phyloP scores from a whole-genome alignment of 2,113 vertebrate genomes.

The Erpornis zantholeuca region DNA sequence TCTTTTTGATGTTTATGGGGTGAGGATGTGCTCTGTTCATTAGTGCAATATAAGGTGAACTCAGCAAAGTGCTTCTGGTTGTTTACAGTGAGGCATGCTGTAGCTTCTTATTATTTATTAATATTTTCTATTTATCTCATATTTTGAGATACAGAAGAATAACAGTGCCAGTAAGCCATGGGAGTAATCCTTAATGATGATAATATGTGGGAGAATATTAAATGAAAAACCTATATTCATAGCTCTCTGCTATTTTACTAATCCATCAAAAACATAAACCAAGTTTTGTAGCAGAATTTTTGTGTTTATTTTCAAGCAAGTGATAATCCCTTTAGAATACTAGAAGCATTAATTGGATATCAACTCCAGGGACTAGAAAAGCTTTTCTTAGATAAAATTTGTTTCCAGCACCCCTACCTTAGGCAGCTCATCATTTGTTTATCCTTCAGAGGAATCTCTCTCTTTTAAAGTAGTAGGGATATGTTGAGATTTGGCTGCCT shows the following conservation, averaged over 20 bases:
- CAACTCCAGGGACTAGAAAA: neutral
- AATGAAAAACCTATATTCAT: neutral
- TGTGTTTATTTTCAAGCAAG: neutral
- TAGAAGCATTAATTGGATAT: neutral
- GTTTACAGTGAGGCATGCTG: neutral
- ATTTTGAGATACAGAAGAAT: neutral
- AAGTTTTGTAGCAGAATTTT: neutral
- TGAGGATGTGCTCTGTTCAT: neutral
- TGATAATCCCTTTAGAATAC: neutral
- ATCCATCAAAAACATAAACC: neutral
- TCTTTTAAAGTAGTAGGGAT: neutral
- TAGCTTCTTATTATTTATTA: neutral
- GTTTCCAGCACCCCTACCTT: neutral
- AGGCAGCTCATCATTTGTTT: neutral
- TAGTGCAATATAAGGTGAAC: neutral
- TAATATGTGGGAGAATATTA: neutral
- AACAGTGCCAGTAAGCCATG: neutral
- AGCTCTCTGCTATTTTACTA: neutral
- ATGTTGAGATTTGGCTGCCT: neutral
- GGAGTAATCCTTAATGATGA: neutral
- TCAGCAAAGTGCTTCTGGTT: neutral
- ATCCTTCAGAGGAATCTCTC: neutral
- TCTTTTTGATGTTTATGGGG: neutral
- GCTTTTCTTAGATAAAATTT: neutral
- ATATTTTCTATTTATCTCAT: neutral